These are phyloP conservation scores for Acanthurus leucopareius DNA, from an alignment of 2,797 vertebrate species.

Conservation along the genomic window DNA sequence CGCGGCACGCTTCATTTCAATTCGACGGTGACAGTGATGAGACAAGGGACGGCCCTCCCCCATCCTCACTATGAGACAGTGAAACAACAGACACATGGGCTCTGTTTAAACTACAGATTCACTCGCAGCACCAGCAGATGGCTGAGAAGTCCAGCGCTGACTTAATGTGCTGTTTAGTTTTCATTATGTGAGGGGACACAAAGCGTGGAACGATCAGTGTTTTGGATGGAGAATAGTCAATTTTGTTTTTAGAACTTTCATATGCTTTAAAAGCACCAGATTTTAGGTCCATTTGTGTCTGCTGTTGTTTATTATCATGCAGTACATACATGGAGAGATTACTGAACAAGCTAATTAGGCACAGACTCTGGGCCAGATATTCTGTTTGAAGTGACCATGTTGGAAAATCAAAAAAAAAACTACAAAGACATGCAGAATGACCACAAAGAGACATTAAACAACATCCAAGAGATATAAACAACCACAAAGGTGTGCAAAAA, in stretches of 20 bases:
- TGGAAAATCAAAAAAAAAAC: background rate
- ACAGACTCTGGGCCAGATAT: background rate
- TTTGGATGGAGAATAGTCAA: slow-evolving; percentile 23
- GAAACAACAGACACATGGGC: slow-evolving; percentile 54
- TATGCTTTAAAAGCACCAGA: slow-evolving; percentile 2
- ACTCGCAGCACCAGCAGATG: slow-evolving; percentile 66
- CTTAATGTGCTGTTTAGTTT: slow-evolving; percentile 75
- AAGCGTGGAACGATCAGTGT: slow-evolving; percentile 59
- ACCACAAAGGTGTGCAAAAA: background rate
- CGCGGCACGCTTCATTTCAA: slow-evolving; percentile 72
- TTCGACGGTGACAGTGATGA: slow-evolving; percentile 73
- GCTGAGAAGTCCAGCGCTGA: slow-evolving; percentile 57
- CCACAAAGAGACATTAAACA: background rate
- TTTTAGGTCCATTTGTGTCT: background rate
- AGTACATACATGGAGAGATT: background rate
- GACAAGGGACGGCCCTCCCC: slow-evolving; percentile 66
- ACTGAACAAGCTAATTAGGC: background rate
- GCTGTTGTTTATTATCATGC: slow-evolving; percentile 9
- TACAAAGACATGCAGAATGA: background rate
- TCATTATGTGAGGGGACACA: slow-evolving; percentile 64
- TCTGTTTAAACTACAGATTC: slow-evolving; percentile 63
- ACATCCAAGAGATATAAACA: background rate
- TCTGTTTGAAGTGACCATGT: slow-evolving; percentile 8
- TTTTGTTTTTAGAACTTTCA: slow-evolving; percentile 29
- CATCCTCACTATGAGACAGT: slow-evolving; percentile 40